Evolutionary conservation across 2,797 vertebrate species (phyloP).

Genomic region (Pseudopleuronectes americanus): DNA sequence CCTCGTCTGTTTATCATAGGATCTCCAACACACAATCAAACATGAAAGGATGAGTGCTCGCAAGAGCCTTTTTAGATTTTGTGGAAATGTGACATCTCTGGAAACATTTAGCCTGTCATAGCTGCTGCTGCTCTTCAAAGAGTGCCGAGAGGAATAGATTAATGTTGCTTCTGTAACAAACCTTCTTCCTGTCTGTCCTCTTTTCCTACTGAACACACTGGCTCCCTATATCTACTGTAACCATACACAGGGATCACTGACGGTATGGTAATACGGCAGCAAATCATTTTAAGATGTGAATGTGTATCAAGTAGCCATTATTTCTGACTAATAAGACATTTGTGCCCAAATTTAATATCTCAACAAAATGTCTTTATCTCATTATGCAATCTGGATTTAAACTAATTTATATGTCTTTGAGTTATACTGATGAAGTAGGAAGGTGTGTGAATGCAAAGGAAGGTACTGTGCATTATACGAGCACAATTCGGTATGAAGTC

Average conservation of each 20-base stretch:
- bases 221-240: conserved; percentile 66
- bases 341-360: conserved; percentile 14
- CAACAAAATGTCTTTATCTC: conserved; percentile 38
- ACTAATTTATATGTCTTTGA: conserved; percentile 36
- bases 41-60: conserved; percentile 88
- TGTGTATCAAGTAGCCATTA: conserved; percentile 12
- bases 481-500: too few relatives aligned
- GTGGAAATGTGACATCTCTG: conserved; percentile 89
- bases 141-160: conserved; percentile 83
- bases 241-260: conserved; percentile 63
- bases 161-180: conserved; percentile 85
- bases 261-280: conserved; percentile 57
- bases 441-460: conserved; percentile 1
- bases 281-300: conserved; percentile 73
- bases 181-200: conserved; percentile 80
- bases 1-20: conserved; percentile 87
- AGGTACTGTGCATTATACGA: not conserved
- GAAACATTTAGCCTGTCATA: conserved; percentile 87
- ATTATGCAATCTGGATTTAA: conserved; percentile 52
- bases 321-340: conserved; percentile 53
- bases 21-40: conserved; percentile 88
- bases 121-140: conserved; percentile 83
- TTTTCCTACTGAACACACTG: conserved; percentile 67
- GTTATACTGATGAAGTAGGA: conserved; percentile 30
- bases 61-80: conserved; percentile 85